Evolutionary conservation across 2,113 vertebrate genomes (phyloP), one percentile per base, ranked within the genome.

Genomic region (Tursiops truncatus): DNA sequence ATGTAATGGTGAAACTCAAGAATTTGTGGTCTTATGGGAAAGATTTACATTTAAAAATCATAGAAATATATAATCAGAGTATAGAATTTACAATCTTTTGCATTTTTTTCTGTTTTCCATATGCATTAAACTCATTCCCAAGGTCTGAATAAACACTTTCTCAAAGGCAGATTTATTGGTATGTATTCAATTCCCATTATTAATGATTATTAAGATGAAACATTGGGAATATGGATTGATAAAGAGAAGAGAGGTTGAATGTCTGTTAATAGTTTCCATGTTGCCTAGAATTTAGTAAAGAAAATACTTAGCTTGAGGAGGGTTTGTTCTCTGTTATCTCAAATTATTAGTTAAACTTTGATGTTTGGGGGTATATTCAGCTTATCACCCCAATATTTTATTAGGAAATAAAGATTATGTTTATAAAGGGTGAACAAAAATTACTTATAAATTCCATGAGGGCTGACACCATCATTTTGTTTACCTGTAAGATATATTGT

Each of bases 391-490:
- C 14, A 81, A 26, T 50, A 53, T 73, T 83, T 86, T 96, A 89
- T 53, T 95, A 68, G 23, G 23, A 92, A 92, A 90, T 87, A 73
- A 95, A 94, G 25, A 38, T 77, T 56, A 89, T 50, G 18, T 58
- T 50, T 94, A 70, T 58, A 63, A 76, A 36, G 9, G 1, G 6
- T 60, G 36, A 90, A 90, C 3, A 67, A 90, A 74, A 70, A 6
- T 26, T 95, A 58, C 31, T 74, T 85, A 12, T 63, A 70, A 58
- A 38, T 92, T 76, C 36, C 11, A 56, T 76, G 44, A 90, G 1
- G 38, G 31, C 15, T 53, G 67, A 60, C 38, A 68, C 25, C 14
- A 56, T 68, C n/a, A 65, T 84, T 77, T 67, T 82, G 25, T 50
- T 94, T 14, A 83, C 6, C 23, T 8, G 36, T 71, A 38, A 73